phyloP scores from a whole-genome alignment of 2,888 invertebrate genomes.

The Drosophila kambysellisi region DNA sequence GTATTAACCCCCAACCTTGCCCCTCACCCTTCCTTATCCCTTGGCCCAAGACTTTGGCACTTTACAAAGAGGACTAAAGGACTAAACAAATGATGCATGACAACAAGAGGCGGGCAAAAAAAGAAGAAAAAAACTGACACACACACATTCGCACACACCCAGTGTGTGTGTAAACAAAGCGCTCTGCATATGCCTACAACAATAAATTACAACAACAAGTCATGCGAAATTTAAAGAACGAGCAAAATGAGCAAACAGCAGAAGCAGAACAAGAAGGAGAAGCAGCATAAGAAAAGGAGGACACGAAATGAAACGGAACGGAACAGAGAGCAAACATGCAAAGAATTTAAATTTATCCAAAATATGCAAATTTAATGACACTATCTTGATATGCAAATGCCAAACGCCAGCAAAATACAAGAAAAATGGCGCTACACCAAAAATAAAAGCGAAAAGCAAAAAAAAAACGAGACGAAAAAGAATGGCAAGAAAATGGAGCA shows the following conservation, averaged over 20 bases:
- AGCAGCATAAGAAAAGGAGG: slow-evolving; percentile 3
- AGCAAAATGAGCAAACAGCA: slow-evolving; percentile 46
- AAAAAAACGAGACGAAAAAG: background rate
- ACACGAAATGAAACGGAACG: slow-evolving; percentile 28
- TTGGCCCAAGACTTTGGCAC: slow-evolving; percentile 48
- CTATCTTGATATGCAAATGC: slow-evolving; percentile 75
- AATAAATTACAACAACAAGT: slow-evolving; percentile 55
- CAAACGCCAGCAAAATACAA: slow-evolving; percentile 45
- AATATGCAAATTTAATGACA: slow-evolving; percentile 77
- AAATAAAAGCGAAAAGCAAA: slow-evolving; percentile 30
- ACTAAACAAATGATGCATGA: slow-evolving; percentile 78
- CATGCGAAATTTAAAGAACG: slow-evolving; percentile 62
- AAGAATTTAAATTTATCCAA: slow-evolving; percentile 75
- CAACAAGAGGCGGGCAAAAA: slow-evolving; percentile 45
- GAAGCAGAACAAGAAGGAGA: slow-evolving; percentile 4
- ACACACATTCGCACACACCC: slow-evolving; percentile 22
- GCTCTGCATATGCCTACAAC: slow-evolving; percentile 47
- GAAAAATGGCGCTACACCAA: slow-evolving; percentile 44
- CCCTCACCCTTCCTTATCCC: background rate
- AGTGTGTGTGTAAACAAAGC: slow-evolving; percentile 55
- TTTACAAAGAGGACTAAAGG: slow-evolving; percentile 70
- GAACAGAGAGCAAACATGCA: slow-evolving; percentile 55
- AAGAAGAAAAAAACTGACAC: slow-evolving; percentile 18
- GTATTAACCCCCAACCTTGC: background rate
- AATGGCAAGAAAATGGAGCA: slow-evolving; percentile 35